phyloP scores from a whole-genome alignment of 2,797 vertebrate species.

The Epinephelus coioides region DNA sequence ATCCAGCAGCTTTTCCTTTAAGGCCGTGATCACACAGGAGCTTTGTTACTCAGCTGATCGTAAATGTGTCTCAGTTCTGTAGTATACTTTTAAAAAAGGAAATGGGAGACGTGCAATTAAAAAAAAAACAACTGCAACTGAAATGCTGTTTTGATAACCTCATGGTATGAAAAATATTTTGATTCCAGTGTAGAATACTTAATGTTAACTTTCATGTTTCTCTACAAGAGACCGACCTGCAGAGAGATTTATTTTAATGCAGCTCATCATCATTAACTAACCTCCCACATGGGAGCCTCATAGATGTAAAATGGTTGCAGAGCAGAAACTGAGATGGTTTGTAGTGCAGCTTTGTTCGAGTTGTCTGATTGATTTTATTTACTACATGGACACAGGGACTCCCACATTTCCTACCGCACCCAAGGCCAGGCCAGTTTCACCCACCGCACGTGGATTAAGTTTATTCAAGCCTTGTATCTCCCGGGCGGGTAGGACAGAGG shows the following conservation, averaged over 20 bases:
- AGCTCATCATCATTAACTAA: not conserved
- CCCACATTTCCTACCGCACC: not conserved
- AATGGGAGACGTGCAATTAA: slow-evolving; percentile 56
- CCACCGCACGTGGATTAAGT: slow-evolving; percentile 4
- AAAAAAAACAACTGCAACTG: not conserved
- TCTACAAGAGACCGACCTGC: slow-evolving; percentile 12
- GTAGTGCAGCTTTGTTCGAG: not conserved
- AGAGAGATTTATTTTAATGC: slow-evolving; percentile 31
- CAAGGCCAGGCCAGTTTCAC: slow-evolving; percentile 9
- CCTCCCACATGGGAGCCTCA: not conserved
- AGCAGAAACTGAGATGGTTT: not conserved
- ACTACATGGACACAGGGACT: slow-evolving; percentile 13
- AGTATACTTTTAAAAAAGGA: slow-evolving; percentile 17
- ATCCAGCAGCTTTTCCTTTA: too few species aligned
- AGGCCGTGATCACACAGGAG: too few species aligned
- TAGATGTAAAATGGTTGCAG: too few species aligned
- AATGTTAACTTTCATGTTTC: not conserved
- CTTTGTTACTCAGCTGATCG: too few species aligned
- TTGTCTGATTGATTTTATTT: slow-evolving; percentile 1
- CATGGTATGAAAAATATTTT: not conserved
- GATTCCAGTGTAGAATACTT: not conserved
- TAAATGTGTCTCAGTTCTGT: too few species aligned
- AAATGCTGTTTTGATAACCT: slow-evolving; percentile 7
- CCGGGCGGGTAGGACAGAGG: not conserved
- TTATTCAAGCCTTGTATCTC: not conserved